A percentile compares a stretch with the other conserved stretches of the same genome.
These are phyloP conservation scores for Anas capensis DNA, from an alignment of 2,797 vertebrate genomes.

Conservation along the genomic window DNA sequence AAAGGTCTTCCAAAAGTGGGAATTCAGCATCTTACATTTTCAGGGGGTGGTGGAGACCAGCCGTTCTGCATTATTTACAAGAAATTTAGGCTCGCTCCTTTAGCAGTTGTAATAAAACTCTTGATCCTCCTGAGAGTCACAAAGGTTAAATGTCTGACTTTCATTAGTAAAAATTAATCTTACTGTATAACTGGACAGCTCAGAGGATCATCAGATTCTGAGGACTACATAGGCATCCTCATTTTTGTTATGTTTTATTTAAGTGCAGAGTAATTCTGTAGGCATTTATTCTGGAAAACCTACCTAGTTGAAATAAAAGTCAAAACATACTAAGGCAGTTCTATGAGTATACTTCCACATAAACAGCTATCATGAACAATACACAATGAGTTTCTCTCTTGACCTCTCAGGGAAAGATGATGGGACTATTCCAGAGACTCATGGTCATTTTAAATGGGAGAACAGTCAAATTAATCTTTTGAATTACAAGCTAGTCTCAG, in stretches of 20 bases:
- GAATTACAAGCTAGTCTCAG: not conserved
- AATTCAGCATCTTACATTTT: conserved; percentile 3
- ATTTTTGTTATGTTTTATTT: not conserved
- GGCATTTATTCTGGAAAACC: not conserved
- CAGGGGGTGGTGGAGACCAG: not conserved
- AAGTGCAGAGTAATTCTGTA: not conserved
- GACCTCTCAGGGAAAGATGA: not conserved
- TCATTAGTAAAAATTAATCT: conserved; percentile 5
- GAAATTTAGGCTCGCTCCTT: not conserved
- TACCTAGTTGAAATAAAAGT: not conserved
- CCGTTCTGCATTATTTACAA: not conserved
- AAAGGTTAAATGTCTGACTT: not conserved
- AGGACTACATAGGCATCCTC: not conserved
- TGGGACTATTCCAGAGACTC: not conserved
- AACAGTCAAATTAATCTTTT: not conserved
- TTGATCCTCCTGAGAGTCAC: not conserved
- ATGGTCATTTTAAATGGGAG: not conserved
- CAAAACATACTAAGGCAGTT: not conserved
- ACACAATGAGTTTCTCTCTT: not conserved
- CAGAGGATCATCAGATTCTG: not conserved
- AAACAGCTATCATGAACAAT: not conserved
- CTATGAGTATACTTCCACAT: not conserved
- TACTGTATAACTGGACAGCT: not conserved
- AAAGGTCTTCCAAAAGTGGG: not conserved
- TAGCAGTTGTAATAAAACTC: not conserved